Evolutionary conservation across 2,888 invertebrate species (phyloP), one percentile per base, ranked within the genome.

Genomic region (Agriotes lineatus): DNA sequence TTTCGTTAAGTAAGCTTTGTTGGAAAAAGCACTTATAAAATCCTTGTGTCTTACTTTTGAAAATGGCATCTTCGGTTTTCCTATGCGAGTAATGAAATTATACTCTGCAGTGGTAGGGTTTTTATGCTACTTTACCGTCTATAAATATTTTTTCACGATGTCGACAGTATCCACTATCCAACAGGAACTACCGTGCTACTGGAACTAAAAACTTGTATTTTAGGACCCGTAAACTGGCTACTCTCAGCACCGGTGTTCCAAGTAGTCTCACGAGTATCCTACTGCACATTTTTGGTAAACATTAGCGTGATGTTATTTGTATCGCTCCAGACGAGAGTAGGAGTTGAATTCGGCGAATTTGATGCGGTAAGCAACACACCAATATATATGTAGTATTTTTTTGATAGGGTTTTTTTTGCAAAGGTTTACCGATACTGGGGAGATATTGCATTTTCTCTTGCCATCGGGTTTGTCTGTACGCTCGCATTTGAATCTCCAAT

Each of bases 321-420:
- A 12, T 45, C 64, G n/a, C 22, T 33, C 44, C 64, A 64, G 57
- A 57, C 64, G 48, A 33, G 37, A 25, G 4, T n/a, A 7, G 56
- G 45, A 12, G 1, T 45, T 37, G 56, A 35, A 19, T 64, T 64
- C 9, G 16, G 22, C 6, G 20, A 12, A 6, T 25, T 20, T 10
- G 10, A 39, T 10, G 12, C 56, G 9, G 56, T 56, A 56, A 39
- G 20, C 25, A 25, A 25, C 7, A 3, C 25, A 25, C 25, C n/a
- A n/a, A n/a, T n/a, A n/a, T n/a, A 19, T 19, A 19, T 2, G 14
- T 2, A n/a, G 1, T 12, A 2, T 39, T 39, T 12, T 2, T 12
- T 39, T 12, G 3, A 9, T n/a, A 14, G 5, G 3, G 1, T 39
- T 12, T 2, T 39, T 39, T 39, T n/a, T 33, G 33, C n/a, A 10